Percentiles rank a stretch among this genome's conserved stretches.
phyloP scores from a whole-genome alignment of 2,113 vertebrate species.

The Pachycephala philippinensis region DNA sequence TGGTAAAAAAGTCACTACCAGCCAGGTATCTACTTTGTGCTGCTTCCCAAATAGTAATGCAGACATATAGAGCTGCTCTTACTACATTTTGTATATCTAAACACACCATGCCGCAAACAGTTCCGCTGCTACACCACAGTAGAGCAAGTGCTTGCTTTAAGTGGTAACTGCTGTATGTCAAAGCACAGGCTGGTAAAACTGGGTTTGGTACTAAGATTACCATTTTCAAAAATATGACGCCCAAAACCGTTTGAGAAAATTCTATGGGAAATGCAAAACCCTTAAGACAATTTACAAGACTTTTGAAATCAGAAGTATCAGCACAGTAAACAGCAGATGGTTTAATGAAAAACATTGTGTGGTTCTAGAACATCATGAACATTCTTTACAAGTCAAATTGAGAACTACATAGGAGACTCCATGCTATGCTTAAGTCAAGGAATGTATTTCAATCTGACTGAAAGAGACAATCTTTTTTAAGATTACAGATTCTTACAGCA shows the following conservation, averaged over 20 bases:
- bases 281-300: background rate
- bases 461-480: background rate
- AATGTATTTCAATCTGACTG: background rate
- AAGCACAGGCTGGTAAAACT: background rate
- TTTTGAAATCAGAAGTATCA: background rate
- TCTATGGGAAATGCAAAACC: background rate
- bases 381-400: background rate
- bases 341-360: background rate
- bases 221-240: background rate
- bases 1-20: background rate
- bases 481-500: background rate
- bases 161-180: background rate
- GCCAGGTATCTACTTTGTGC: background rate
- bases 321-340: background rate
- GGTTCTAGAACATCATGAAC: background rate
- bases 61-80: background rate
- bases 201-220: background rate
- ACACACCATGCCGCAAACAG: background rate
- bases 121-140: background rate
- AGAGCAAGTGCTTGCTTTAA: background rate
- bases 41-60: background rate
- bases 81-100: background rate
- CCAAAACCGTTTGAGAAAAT: background rate
- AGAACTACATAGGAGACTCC: background rate
- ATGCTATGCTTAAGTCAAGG: background rate